Base-by-base conservation (phyloP, 2,113 vertebrate species). In the Bos javanicus region DNA sequence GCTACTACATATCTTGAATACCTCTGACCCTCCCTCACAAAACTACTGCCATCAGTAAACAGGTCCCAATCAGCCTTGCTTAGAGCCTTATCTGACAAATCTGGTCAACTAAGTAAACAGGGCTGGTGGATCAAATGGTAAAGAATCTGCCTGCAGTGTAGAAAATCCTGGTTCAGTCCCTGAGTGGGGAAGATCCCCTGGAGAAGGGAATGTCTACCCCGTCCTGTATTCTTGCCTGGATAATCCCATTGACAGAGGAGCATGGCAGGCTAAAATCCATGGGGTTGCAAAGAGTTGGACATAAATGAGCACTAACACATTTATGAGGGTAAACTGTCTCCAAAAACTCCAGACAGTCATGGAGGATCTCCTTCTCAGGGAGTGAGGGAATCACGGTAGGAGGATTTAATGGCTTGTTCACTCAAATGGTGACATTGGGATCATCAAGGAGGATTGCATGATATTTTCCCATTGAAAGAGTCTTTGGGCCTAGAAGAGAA, bases 221-320 rank as follows among this genome's bases (percentile, higher is more conserved):
- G 15, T 64, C 15, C 15, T 33, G 7, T 64, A 17, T 33, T 64
- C 62, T 64, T 1, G 30, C 62, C 62, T n/a, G 62, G 15, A 64
- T 15, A 64, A n/a, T 64, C 30, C 62, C 30, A 64, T 16, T 30
- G 62, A 17, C 30, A 17, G 30, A 33, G 15, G 62, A 64, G 15
- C 14, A 7, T n/a, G 62, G 30, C 0, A 0, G 30, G 30, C 62
- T 64, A 33, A 15, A 16, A 8, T n/a, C 62, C 30, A 33, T n/a
- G 30, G 30, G 30, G 15, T 8, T n/a, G 15, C 15, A 64, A 33
- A 64, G 3, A 64, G 15, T 33, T 33, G 30, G 6, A 62, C 60
- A 62, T 14, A 33, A 33, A 33, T 62, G 60, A 62, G 60, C 14
- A 62, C 14, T 62, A 33, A 33, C 60, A 33, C 28, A 62, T 33